These are phyloP conservation scores for Brachionus rubens DNA, from an alignment of 1,140 invertebrate species.

Conservation along the genomic window DNA sequence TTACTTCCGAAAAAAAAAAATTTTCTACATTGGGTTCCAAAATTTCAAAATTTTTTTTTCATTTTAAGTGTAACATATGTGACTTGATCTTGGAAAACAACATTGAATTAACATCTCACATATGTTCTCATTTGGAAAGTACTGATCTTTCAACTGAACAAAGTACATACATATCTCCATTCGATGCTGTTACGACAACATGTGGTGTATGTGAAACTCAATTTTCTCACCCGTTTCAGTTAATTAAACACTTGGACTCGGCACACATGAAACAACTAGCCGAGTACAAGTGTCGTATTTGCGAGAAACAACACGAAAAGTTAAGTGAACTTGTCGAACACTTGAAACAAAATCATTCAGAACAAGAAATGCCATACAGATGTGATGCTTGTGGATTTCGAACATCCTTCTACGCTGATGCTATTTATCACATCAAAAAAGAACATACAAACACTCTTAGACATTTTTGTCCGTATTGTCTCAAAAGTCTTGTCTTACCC, in stretches of 20 bases:
- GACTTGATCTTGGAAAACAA: conserved; percentile 36
- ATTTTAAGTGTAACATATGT: conserved; percentile 38
- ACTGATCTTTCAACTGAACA: not conserved
- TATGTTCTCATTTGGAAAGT: conserved; percentile 44
- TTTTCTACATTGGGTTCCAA: too few species aligned
- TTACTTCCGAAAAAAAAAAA: too few species aligned
- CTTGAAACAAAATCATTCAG: conserved; percentile 22
- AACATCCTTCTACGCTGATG: conserved; percentile 46
- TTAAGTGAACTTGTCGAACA: conserved; percentile 2
- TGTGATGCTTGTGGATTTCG: conserved; percentile 46
- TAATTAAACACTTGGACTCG: conserved; percentile 40
- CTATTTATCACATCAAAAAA: conserved; percentile 46
- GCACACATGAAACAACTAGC: conserved; percentile 24
- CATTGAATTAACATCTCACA: conserved; percentile 33
- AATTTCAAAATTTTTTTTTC: not conserved
- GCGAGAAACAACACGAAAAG: conserved; percentile 32
- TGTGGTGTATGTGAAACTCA: conserved; percentile 26
- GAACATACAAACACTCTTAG: conserved; percentile 15
- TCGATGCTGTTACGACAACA: conserved; percentile 36
- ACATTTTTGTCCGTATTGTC: conserved; percentile 46
- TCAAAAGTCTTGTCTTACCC: conserved; percentile 38
- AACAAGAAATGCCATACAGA: conserved; percentile 44
- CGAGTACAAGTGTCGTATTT: conserved; percentile 46
- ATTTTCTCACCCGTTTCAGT: conserved; percentile 25
- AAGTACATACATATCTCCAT: conserved; percentile 32